These are phyloP conservation scores for Dendrolimus punctatus DNA, from an alignment of 1,140 invertebrate species.

Conservation along the genomic window DNA sequence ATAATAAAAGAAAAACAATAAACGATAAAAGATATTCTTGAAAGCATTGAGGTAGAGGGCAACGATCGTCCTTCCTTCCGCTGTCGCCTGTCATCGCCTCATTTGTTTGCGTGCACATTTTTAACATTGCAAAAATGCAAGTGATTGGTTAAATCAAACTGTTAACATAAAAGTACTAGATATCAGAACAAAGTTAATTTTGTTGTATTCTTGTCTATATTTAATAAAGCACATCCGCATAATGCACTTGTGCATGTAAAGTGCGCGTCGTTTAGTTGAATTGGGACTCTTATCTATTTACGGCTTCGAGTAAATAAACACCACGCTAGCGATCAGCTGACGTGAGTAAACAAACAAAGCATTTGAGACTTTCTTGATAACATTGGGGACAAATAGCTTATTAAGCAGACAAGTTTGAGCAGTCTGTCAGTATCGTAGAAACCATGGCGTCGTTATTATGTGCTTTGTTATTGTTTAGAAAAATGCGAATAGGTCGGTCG, in stretches of 20 bases:
- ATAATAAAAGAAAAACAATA: not conserved
- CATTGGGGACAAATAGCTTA: not conserved
- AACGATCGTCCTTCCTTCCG: slow-evolving; percentile 47
- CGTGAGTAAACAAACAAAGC: slow-evolving; percentile 38
- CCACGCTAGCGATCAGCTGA: slow-evolving; percentile 41
- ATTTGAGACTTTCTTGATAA: slow-evolving; percentile 8
- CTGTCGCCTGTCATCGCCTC: slow-evolving; percentile 17
- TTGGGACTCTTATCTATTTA: too few relatives aligned
- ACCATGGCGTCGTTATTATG: too few relatives aligned
- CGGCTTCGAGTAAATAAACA: slow-evolving; percentile 12
- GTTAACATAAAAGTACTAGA: too few relatives aligned
- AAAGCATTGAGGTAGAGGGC: slow-evolving; percentile 20
- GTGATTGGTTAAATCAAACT: too few relatives aligned
- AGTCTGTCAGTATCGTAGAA: too few relatives aligned
- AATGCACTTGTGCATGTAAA: too few relatives aligned
- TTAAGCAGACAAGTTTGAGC: too few relatives aligned
- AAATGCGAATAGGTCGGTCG: slow-evolving; percentile 68
- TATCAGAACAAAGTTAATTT: too few relatives aligned
- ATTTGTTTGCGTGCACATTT: not conserved
- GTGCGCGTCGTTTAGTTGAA: too few relatives aligned
- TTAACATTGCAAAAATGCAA: too few relatives aligned
- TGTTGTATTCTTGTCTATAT: too few relatives aligned
- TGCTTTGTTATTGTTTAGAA: slow-evolving; percentile 61
- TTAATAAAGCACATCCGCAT: too few relatives aligned
- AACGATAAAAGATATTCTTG: slow-evolving; percentile 16